Conservation (phyloP, 2,113 vertebrate genomes). For the Romanogobio albipinnatus region DNA sequence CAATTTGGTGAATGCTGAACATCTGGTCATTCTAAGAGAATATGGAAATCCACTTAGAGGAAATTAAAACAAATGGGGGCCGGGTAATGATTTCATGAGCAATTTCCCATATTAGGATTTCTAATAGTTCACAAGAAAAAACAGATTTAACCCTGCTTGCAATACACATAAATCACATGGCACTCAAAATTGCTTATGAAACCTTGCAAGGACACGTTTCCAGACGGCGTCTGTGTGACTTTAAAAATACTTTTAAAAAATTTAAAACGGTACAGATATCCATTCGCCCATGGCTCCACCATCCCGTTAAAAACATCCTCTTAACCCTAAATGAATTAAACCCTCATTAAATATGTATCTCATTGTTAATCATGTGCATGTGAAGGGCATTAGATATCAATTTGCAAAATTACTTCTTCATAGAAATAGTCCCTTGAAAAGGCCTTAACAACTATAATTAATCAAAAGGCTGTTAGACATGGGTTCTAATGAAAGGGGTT, state of each 20-base stretch:
- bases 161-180: conserved; percentile 65
- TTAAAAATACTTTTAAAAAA: conserved; percentile 39
- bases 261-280: conserved; percentile 54
- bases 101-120: conserved; percentile 75
- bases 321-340: conserved; percentile 76
- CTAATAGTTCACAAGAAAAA: conserved; percentile 71
- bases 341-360: conserved; percentile 77
- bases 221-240: conserved; percentile 33
- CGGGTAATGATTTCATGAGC: conserved; percentile 76
- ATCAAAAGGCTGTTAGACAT: conserved; percentile 54
- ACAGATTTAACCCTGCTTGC: conserved; percentile 60
- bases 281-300: conserved; percentile 58
- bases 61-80: conserved; percentile 80
- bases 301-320: conserved; percentile 60
- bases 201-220: conserved; percentile 25
- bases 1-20: conserved; percentile 72
- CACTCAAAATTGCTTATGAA: conserved; percentile 52
- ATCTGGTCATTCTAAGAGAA: conserved; percentile 78
- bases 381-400: conserved; percentile 77
- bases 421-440: conserved; percentile 73
- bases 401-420: conserved; percentile 74
- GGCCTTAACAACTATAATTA: conserved; percentile 65
- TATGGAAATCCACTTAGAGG: conserved; percentile 76
- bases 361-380: conserved; percentile 78
- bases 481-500: not conserved